Base-by-base conservation (phyloP, 1,140 invertebrate genomes). In the Cherax destructor region DNA sequence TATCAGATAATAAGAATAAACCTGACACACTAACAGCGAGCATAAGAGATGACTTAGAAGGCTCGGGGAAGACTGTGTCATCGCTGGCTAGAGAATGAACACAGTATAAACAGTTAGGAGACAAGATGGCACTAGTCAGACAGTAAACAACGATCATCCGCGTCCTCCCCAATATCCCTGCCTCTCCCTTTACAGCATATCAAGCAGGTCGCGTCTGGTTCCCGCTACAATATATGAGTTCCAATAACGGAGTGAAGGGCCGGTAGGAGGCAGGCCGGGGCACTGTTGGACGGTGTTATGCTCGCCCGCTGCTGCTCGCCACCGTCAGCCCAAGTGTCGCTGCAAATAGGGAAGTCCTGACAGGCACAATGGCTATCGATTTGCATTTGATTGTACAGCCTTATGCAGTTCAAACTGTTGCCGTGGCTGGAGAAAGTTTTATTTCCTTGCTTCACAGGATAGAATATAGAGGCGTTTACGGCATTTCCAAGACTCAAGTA, bases 171-270 rank as follows among this genome's bases (percentile, higher is more conserved):
- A 13, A 61, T 65, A 13, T 87, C 50, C 72, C 85, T 41, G 52
- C 74, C 85, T 78, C 85, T 65, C 74, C 85, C 85, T 78, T 59
- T 61, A 61, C 85, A 61, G 49, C 72, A 76, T 74, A 61, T 78
- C 85, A 87, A 78, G 76, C 85, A 87, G 85, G 74, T 72, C 74
- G 74, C 72, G 72, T 72, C 74, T 78, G 50, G 85, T 77, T 65
- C 85, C 59, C 24, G 76, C 76, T 87, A 87, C 85, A 87, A 87
- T 87, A 74, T 87, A 87, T 87, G 85, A 87, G 85, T 87, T 87
- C 85, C 85, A 87, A 87, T 87, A 87, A 87, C 85, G 74, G 65
- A 87, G 85, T 87, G 72, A 87, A 74, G 85, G 83, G 85, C 85
- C 16, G 74, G 61, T 86, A 61, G 50, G 18, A 87, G 85, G 52